These are phyloP conservation scores for Tenebrio molitor DNA, from an alignment of 1,140 invertebrate species.

Conservation along the genomic window DNA sequence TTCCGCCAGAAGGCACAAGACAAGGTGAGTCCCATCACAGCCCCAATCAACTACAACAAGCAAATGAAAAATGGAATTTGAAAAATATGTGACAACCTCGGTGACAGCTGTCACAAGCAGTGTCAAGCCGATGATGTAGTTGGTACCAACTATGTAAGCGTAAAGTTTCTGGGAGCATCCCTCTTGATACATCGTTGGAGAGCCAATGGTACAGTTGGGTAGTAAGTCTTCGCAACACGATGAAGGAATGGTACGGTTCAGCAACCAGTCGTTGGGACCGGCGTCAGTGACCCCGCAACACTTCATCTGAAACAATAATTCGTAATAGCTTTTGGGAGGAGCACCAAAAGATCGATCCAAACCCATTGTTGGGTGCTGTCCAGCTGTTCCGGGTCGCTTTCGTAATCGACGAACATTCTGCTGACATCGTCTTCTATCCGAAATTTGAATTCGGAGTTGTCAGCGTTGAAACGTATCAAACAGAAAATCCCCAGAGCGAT, in stretches of 20 bases:
- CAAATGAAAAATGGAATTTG: not conserved
- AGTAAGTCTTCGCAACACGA: conserved; percentile 74
- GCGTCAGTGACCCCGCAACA: conserved; percentile 81
- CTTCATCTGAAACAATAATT: conserved; percentile 70
- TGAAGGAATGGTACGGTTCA: conserved; percentile 70
- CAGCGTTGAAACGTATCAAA: conserved; percentile 3
- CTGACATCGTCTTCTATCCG: conserved; percentile 5
- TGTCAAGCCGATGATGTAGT: conserved; percentile 40
- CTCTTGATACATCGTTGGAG: conserved; percentile 63
- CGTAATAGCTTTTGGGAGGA: no score
- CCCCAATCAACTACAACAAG: conserved; percentile 38
- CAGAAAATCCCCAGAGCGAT: conserved; percentile 71
- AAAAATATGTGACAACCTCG: conserved; percentile 34
- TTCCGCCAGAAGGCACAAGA: conserved; percentile 48
- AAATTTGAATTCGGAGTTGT: not conserved
- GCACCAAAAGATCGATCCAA: not conserved
- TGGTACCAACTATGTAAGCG: conserved; percentile 58
- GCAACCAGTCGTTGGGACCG: conserved; percentile 77
- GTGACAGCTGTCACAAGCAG: conserved; percentile 15
- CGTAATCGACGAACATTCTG: conserved; percentile 5
- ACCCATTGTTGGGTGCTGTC: conserved; percentile 48
- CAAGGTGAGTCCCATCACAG: conserved; percentile 39
- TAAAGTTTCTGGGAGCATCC: conserved; percentile 77
- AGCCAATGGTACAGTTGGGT: conserved; percentile 67
- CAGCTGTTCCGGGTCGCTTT: conserved; percentile 21